Conservation (phyloP, 2,113 vertebrate species). For the Pyxicephalus adspersus region DNA sequence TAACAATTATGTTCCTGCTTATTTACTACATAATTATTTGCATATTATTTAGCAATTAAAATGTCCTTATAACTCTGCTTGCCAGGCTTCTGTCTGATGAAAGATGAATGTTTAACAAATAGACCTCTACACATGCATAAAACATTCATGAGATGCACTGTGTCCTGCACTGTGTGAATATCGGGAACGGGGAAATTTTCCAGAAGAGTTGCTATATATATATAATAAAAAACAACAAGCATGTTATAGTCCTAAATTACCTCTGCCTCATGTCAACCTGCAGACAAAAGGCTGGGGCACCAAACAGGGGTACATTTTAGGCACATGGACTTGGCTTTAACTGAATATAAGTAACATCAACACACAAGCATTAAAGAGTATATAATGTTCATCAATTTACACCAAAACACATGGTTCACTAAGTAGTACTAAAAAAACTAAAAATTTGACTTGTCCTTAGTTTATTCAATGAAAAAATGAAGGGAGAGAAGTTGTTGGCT, state of each 20-base stretch:
- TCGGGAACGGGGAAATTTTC: no score
- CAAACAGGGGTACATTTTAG: conserved; percentile 34
- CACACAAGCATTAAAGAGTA: conserved; percentile 42
- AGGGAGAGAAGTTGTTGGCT: no score
- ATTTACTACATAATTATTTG: background rate
- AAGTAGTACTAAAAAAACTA: no score
- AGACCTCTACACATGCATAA: background rate
- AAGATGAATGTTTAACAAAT: no score
- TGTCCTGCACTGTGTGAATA: no score
- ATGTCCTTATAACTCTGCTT: no score
- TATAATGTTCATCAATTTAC: no score
- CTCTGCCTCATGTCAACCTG: conserved; percentile 13
- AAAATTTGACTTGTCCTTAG: no score
- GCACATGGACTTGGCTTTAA: conserved; percentile 54
- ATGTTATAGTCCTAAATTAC: conserved; percentile 29
- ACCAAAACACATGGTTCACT: no score
- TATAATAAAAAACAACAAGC: conserved; percentile 7
- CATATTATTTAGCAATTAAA: background rate
- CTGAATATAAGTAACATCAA: conserved; percentile 58
- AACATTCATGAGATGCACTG: background rate
- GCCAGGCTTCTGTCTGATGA: no score
- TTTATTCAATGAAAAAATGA: no score
- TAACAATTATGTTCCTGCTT: background rate
- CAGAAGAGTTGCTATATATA: background rate
- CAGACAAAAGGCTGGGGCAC: conserved; percentile 48